These are phyloP conservation scores for Drosophila fuyamai DNA, from an alignment of 1,140 invertebrate genomes.

Conservation along the genomic window DNA sequence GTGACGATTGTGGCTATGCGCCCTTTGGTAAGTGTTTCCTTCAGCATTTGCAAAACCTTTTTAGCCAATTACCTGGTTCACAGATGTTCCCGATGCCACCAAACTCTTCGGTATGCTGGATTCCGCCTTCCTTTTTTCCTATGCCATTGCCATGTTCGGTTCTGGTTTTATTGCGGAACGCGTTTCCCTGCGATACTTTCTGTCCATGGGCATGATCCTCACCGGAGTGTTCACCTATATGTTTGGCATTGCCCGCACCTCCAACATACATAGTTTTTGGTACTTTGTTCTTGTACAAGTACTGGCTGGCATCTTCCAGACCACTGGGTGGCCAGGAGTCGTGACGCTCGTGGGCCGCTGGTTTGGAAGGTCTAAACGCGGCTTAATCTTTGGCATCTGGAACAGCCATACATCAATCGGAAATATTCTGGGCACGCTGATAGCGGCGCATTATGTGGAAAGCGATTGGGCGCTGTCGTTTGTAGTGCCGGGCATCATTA, in stretches of 20 bases:
- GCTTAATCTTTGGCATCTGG: conserved; percentile 97
- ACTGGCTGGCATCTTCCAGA: conserved; percentile 93
- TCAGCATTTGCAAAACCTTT: not conserved
- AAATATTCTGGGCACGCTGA: conserved; percentile 95
- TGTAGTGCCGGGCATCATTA: conserved; percentile 95
- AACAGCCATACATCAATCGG: conserved; percentile 98
- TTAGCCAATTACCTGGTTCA: conserved; percentile 38
- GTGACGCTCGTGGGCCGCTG: conserved; percentile 97
- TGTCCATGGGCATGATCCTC: conserved; percentile 94
- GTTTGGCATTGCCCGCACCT: conserved; percentile 94
- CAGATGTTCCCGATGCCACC: conserved; percentile 91
- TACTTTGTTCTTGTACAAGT: conserved; percentile 95
- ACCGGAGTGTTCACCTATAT: conserved; percentile 95
- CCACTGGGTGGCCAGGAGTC: conserved; percentile 94
- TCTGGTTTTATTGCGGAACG: conserved; percentile 96
- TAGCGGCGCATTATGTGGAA: conserved; percentile 94
- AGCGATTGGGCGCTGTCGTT: conserved; percentile 96
- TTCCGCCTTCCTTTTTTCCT: conserved; percentile 96
- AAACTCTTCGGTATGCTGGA: conserved; percentile 95
- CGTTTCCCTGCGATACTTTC: conserved; percentile 95
- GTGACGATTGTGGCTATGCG: conserved; percentile 88
- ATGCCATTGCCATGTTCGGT: conserved; percentile 96
- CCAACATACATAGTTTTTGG: conserved; percentile 92
- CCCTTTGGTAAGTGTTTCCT: conserved; percentile 92
- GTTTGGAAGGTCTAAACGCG: conserved; percentile 96